A percentile compares a stretch with the other conserved stretches of the same genome.
Conservation (phyloP, 2,888 invertebrate species). For the Dichetophora obliterata region DNA sequence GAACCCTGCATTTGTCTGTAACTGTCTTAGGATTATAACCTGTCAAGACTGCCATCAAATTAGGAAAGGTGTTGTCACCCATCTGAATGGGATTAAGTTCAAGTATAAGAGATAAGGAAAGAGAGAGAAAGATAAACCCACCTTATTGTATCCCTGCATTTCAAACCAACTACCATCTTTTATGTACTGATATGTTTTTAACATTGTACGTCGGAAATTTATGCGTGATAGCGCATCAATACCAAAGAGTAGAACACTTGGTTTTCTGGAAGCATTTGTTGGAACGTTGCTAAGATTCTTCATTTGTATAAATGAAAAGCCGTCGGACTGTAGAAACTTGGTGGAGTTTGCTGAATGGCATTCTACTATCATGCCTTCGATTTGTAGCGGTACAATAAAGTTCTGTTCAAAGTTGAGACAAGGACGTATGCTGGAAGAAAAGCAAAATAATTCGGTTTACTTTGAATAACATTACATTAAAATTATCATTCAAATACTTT, state of each 20-base stretch:
- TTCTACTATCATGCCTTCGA: conserved; percentile 57
- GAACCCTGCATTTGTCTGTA: conserved; percentile 70
- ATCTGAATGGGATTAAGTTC: conserved; percentile 70
- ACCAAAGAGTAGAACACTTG: conserved; percentile 83
- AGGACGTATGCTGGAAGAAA: conserved; percentile 53
- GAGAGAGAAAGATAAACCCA: conserved; percentile 49
- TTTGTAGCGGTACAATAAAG: conserved; percentile 54
- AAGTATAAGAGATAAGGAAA: neutral
- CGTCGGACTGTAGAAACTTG: conserved; percentile 62
- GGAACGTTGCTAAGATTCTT: conserved; percentile 66
- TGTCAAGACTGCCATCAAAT: conserved; percentile 84
- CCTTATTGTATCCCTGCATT: conserved; percentile 80
- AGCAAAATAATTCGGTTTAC: too few relatives aligned
- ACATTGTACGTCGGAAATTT: conserved; percentile 82
- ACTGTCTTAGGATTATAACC: conserved; percentile 73
- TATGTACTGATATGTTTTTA: conserved; percentile 77
- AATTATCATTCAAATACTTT: too few relatives aligned
- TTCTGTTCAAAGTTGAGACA: conserved; percentile 57
- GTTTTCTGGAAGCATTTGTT: conserved; percentile 70
- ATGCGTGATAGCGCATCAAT: conserved; percentile 87
- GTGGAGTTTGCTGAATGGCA: conserved; percentile 64
- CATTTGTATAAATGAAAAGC: conserved; percentile 73
- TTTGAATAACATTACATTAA: too few relatives aligned
- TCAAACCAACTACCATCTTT: conserved; percentile 77
- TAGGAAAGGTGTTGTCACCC: conserved; percentile 91